Percentiles rank a stretch among this genome's conserved stretches.
These are phyloP conservation scores for Nematopogon swammerdamellus DNA, from an alignment of 2,888 invertebrate genomes.

Conservation along the genomic window DNA sequence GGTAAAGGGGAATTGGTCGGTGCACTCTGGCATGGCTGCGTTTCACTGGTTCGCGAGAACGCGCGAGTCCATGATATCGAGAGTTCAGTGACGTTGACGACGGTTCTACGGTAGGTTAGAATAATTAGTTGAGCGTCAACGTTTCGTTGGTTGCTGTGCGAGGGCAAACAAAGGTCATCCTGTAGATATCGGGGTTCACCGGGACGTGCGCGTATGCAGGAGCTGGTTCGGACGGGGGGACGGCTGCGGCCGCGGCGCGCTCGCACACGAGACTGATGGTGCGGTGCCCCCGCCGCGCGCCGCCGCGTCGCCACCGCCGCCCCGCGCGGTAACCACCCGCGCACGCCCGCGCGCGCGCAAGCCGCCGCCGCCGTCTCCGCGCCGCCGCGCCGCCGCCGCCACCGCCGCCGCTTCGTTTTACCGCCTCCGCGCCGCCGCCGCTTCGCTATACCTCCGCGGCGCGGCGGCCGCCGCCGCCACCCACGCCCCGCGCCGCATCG, in stretches of 20 bases:
- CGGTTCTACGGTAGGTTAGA: background rate
- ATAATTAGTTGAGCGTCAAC: no score
- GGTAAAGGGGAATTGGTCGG: constrained; percentile 40
- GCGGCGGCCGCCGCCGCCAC: no score
- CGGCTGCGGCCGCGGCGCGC: constrained; percentile 20
- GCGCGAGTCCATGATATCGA: background rate
- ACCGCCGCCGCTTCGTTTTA: no score
- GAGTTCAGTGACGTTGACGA: background rate
- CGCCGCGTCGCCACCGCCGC: constrained; percentile 13
- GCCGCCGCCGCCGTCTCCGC: no score
- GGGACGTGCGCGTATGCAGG: constrained; percentile 16
- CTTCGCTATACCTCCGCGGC: no score
- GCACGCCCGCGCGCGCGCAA: no score
- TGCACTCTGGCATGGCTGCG: constrained; percentile 48
- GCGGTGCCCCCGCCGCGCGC: constrained; percentile 11
- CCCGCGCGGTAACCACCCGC: constrained; percentile 12
- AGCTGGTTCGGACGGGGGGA: background rate
- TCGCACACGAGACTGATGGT: constrained; percentile 16
- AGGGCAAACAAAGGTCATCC: background rate
- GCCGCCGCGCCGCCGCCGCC: no score
- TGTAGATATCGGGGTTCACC: constrained; percentile 18
- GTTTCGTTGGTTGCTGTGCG: no score
- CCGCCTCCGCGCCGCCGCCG: no score
- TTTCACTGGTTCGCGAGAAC: no score
- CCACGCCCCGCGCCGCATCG: no score